These are phyloP conservation scores for Mus minutoides DNA, from an alignment of 2,797 vertebrate species.

Conservation along the genomic window DNA sequence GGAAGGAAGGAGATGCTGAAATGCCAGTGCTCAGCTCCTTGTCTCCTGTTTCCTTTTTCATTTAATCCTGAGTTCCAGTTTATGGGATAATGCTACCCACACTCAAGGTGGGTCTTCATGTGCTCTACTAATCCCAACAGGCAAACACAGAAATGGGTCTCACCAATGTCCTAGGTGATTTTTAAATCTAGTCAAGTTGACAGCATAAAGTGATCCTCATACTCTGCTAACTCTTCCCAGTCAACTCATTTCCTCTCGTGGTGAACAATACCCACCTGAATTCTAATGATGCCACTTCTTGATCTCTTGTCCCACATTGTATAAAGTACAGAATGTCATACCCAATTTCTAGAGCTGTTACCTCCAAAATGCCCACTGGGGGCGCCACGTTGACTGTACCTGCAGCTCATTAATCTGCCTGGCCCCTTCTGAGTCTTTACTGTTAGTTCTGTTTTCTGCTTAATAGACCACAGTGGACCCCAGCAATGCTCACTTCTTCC, in stretches of 20 bases:
- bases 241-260: not conserved
- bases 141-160: not conserved
- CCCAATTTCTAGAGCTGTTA: not conserved
- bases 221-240: rapidly evolving
- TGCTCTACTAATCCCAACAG: not conserved
- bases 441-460: not conserved
- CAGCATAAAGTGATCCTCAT: not conserved
- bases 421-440: rapidly evolving
- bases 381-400: too few species aligned
- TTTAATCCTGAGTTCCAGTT: not conserved
- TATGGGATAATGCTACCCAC: not conserved
- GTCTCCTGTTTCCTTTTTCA: not conserved
- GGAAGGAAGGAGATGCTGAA: not conserved
- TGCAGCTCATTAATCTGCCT: not conserved
- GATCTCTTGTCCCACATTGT: not conserved
- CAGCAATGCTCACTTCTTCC: not conserved
- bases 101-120: not conserved
- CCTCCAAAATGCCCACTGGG: not conserved
- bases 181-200: not conserved
- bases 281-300: not conserved
- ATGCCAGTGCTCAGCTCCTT: not conserved
- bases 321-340: not conserved
- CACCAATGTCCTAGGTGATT: not conserved
- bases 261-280: rapidly evolving
- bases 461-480: not conserved